Percentiles rank a stretch among this genome's conserved stretches.
Evolutionary conservation across 2,888 invertebrate genomes (phyloP).

Genomic region (Aphodius granarius): DNA sequence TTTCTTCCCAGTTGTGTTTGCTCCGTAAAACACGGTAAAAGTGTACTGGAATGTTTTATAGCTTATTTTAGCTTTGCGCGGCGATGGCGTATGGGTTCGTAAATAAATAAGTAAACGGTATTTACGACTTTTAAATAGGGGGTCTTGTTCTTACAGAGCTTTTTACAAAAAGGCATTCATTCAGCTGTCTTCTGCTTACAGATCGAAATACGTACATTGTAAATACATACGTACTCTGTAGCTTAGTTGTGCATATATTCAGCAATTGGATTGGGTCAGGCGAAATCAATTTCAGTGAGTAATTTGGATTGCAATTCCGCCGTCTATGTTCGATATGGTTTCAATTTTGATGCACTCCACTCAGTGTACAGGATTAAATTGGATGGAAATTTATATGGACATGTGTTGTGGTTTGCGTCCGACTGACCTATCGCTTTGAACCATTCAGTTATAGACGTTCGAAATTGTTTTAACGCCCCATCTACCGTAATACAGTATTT

Average conservation of each 20-base stretch:
- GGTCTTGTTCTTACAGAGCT: not conserved
- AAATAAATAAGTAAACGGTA: not conserved
- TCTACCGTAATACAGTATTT: not conserved
- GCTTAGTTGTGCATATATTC: not conserved
- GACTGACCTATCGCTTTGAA: not conserved
- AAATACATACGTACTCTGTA: not conserved
- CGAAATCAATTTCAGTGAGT: not conserved
- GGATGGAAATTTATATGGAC: constrained; percentile 1
- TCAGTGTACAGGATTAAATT: not conserved
- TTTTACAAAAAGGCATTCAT: not conserved
- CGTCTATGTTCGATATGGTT: constrained; percentile 1
- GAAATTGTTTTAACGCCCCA: not conserved
- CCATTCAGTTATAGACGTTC: not conserved
- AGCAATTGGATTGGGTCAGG: not conserved
- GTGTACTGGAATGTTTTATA: not conserved
- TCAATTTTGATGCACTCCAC: not conserved
- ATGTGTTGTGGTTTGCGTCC: not conserved
- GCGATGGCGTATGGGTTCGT: not conserved
- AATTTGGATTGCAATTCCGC: not conserved
- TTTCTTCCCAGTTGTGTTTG: not conserved
- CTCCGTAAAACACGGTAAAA: not conserved
- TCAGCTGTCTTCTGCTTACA: not conserved
- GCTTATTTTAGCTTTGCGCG: not conserved
- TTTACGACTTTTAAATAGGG: not conserved
- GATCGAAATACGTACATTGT: not conserved